Percentiles rank a stretch among this genome's conserved stretches.
Conservation (phyloP, 92 coral and sea anemone species). For the Muricea muricata region DNA sequence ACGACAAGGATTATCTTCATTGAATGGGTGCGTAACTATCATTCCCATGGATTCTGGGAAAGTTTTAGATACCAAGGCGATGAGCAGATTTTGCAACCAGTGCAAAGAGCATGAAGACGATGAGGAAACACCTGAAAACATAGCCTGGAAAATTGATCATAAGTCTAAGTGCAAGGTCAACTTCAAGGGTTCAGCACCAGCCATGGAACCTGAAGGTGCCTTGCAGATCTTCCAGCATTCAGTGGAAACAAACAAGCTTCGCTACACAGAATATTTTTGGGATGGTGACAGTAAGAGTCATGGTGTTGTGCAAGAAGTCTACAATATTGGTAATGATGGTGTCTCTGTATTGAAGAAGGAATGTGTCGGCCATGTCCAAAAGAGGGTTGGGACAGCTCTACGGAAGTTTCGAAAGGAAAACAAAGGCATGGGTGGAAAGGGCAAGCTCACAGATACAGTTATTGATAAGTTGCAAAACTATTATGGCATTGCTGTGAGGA, state of each 20-base stretch:
- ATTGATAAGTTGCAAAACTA: neutral
- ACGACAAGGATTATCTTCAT: neutral
- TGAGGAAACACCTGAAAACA: neutral
- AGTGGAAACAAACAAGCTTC: no score
- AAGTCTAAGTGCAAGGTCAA: conserved; percentile 41
- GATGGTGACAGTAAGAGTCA: no score
- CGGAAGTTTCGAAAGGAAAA: neutral
- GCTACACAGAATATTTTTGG: conserved; percentile 54
- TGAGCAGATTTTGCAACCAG: conserved; percentile 25
- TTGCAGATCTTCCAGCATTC: conserved; percentile 40
- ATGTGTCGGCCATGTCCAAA: no score
- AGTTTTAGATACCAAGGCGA: conserved; percentile 34
- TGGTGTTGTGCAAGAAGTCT: no score
- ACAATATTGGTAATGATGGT: neutral
- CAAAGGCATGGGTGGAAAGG: neutral
- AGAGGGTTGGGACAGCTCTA: neutral
- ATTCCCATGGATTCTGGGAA: conserved; percentile 44
- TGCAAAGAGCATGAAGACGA: neutral
- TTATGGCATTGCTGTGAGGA: neutral
- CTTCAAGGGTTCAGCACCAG: conserved; percentile 53
- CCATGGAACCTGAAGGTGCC: conserved; percentile 61
- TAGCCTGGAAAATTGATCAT: conserved; percentile 14
- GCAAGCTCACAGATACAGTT: neutral
- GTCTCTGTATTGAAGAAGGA: neutral
- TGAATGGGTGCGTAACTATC: conserved; percentile 47